phyloP scores from a whole-genome alignment of 2,888 invertebrate genomes.

The Cataglyphis albicans region DNA sequence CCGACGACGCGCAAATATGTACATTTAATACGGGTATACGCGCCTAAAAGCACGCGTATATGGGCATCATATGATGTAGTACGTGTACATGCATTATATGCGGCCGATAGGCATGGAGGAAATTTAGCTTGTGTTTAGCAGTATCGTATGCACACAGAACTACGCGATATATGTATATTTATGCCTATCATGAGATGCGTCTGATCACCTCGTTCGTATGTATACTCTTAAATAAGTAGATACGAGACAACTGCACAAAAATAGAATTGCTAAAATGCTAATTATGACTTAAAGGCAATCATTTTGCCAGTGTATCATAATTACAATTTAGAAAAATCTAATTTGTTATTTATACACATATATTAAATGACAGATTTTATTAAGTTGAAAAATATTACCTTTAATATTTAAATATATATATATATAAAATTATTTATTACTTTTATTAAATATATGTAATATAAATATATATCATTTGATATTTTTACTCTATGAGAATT shows the following conservation, averaged over 20 bases:
- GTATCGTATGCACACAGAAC: slow-evolving; percentile 3
- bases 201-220: neutral
- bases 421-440: too few relatives aligned
- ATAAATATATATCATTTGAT: too few relatives aligned
- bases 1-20: slow-evolving; percentile 36
- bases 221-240: neutral
- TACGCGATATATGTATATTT: slow-evolving; percentile 11
- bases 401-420: neutral
- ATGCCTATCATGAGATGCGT: neutral
- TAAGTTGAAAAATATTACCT: neutral
- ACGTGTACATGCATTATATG: slow-evolving; percentile 40
- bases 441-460: too few relatives aligned
- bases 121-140: slow-evolving; percentile 44
- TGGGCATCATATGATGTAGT: neutral
- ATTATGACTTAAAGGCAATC: neutral
- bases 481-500: neutral
- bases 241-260: neutral
- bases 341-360: neutral
- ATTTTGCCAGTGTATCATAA: too few relatives aligned
- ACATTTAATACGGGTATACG: slow-evolving; percentile 48
- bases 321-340: neutral
- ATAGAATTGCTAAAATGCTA: neutral
- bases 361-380: neutral
- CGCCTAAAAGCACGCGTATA: slow-evolving; percentile 41
- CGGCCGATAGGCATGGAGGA: slow-evolving; percentile 53